Percentiles rank a stretch among this genome's conserved stretches.
Evolutionary conservation across 2,888 invertebrate species (phyloP).

Genomic region (Megamerina dolium): DNA sequence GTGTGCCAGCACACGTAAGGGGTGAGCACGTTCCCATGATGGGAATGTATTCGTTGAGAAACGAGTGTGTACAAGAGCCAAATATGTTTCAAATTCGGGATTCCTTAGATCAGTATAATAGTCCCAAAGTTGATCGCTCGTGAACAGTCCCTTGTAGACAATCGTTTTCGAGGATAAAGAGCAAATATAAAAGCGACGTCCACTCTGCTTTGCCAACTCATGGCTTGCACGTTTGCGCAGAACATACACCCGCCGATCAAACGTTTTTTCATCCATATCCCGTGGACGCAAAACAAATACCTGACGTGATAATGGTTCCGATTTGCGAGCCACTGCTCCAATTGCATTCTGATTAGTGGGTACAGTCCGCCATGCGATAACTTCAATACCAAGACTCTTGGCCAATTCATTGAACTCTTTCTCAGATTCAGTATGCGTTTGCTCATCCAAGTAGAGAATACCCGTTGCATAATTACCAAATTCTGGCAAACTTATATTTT

Average conservation of each 20-base stretch:
- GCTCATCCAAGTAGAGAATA: conserved; percentile 86
- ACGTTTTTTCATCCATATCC: conserved; percentile 42
- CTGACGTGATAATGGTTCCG: conserved; percentile 95
- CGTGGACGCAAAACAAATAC: conserved; percentile 70
- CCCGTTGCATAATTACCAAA: conserved; percentile 93
- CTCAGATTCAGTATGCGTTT: conserved; percentile 73
- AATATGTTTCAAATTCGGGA: conserved; percentile 84
- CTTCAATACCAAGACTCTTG: conserved; percentile 69
- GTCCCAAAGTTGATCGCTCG: conserved; percentile 83
- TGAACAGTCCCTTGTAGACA: conserved; percentile 97
- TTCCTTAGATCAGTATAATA: conserved; percentile 65
- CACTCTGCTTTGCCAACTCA: conserved; percentile 75
- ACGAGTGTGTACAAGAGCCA: conserved; percentile 94
- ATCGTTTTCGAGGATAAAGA: conserved; percentile 84
- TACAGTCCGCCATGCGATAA: conserved; percentile 91
- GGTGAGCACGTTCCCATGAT: conserved; percentile 98
- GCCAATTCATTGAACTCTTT: conserved; percentile 76
- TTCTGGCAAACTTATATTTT: conserved; percentile 76
- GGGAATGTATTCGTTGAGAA: conserved; percentile 99
- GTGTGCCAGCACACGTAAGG: conserved; percentile 85
- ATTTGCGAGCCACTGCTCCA: conserved; percentile 86
- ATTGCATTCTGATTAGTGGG: conserved; percentile 81
- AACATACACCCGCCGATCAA: conserved; percentile 72
- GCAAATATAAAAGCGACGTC: conserved; percentile 91
- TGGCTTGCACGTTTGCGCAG: conserved; percentile 91